Evolutionary conservation across 1,140 invertebrate species (phyloP).

Genomic region (Ostrea denselamellosa): DNA sequence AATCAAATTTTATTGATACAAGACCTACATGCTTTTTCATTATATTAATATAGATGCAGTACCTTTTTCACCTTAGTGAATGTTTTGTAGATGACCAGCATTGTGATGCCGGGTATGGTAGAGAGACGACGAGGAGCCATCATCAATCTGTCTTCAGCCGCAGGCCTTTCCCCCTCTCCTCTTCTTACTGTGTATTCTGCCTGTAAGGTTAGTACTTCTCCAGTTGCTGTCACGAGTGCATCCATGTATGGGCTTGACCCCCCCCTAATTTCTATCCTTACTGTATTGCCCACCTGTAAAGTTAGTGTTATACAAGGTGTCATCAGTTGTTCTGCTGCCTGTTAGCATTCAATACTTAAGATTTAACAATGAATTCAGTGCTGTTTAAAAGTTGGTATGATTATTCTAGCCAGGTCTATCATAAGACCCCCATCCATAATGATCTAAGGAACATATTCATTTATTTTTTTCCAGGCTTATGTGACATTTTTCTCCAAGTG

Average conservation of each 20-base stretch:
- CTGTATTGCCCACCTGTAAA: conserved; percentile 24
- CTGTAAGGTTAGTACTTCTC: conserved; percentile 85
- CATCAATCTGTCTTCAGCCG: conserved; percentile 94
- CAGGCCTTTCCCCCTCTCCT: conserved; percentile 89
- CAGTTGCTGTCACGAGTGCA: not conserved
- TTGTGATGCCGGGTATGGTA: conserved; percentile 94
- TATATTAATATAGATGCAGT: too few species aligned
- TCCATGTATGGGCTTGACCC: too few species aligned
- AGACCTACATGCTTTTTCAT: too few species aligned
- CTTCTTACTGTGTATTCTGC: conserved; percentile 93
- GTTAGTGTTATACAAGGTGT: conserved; percentile 37
- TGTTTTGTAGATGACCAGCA: conserved; percentile 85
- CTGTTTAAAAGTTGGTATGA: too few species aligned
- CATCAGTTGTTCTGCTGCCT: not conserved
- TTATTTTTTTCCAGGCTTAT: conserved; percentile 83
- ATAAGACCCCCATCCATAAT: too few species aligned
- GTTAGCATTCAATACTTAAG: not conserved
- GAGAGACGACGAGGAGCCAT: conserved; percentile 90
- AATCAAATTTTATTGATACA: too few species aligned
- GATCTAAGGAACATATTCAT: not conserved
- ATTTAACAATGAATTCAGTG: not conserved
- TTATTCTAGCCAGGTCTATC: too few species aligned
- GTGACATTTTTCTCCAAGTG: conserved; percentile 91
- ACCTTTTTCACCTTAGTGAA: not conserved
- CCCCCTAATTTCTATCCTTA: not conserved